These are phyloP conservation scores for Periophthalmus modestus DNA, from an alignment of 2,113 vertebrate species.

Conservation along the genomic window DNA sequence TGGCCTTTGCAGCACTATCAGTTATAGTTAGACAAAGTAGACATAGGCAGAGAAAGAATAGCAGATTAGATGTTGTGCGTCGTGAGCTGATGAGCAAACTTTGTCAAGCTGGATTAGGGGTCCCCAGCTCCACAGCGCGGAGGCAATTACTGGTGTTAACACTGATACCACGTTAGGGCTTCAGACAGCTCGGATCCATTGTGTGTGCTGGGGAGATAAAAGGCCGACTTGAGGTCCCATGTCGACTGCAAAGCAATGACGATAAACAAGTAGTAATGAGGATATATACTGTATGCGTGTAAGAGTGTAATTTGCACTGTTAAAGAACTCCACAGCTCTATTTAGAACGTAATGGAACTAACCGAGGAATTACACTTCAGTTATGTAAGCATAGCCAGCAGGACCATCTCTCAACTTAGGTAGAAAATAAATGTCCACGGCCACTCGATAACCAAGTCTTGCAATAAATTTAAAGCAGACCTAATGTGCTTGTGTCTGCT, in stretches of 20 bases:
- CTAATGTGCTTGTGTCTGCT: no score
- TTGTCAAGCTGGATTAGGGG: conserved; percentile 64
- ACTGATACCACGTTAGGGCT: conserved; percentile 61
- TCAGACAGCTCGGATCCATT: conserved; percentile 47
- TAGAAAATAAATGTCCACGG: not conserved
- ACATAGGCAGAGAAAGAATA: conserved; percentile 8
- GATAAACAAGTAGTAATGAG: conserved; percentile 65
- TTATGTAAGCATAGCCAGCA: conserved; percentile 17
- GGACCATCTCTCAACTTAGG: not conserved
- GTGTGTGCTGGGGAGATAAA: conserved; percentile 38
- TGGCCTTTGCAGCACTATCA: conserved; percentile 18
- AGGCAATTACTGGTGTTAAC: conserved; percentile 74
- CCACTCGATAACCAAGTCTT: no score
- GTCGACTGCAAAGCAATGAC: conserved; percentile 48
- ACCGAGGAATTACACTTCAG: conserved; percentile 36
- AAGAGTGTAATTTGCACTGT: conserved; percentile 46
- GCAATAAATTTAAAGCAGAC: no score
- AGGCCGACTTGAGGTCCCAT: conserved; percentile 28
- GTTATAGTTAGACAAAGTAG: conserved; percentile 23
- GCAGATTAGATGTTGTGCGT: conserved; percentile 49
- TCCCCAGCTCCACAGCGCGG: conserved; percentile 44
- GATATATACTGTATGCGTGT: conserved; percentile 26
- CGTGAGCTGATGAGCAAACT: conserved; percentile 51
- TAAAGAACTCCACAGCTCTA: conserved; percentile 34
- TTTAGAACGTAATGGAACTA: conserved; percentile 38